Percentiles rank a stretch among this genome's conserved stretches.
These are phyloP conservation scores for Linepithema humile DNA, from an alignment of 1,140 invertebrate genomes.

Conservation along the genomic window DNA sequence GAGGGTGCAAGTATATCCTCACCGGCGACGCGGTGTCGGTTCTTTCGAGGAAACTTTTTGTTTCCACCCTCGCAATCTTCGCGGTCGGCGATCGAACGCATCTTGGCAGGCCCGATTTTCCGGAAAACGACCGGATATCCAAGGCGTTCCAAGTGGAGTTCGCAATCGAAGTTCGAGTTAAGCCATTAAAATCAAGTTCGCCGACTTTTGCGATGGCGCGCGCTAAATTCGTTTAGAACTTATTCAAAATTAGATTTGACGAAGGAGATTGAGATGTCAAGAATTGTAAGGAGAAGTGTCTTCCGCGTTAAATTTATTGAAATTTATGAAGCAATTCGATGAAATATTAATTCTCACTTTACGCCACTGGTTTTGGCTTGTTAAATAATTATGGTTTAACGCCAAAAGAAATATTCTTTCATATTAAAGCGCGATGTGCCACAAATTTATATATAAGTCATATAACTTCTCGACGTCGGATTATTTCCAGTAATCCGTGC, in stretches of 20 bases:
- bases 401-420: neutral
- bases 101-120: constrained; percentile 35
- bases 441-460: neutral
- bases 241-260: constrained; percentile 16
- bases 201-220: neutral
- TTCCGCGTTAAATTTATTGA: neutral
- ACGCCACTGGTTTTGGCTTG: neutral
- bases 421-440: neutral
- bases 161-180: constrained; percentile 40
- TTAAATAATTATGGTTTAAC: neutral
- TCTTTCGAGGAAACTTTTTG: constrained; percentile 37
- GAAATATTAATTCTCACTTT: neutral
- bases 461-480: neutral
- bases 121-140: constrained; percentile 12
- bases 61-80: constrained; percentile 8
- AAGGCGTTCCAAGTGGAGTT: constrained; percentile 3
- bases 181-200: constrained; percentile 32
- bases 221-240: neutral
- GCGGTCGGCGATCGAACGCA: constrained; percentile 1
- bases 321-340: neutral
- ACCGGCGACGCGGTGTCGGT: constrained; percentile 4
- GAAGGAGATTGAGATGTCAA: neutral
- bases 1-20: constrained; percentile 8
- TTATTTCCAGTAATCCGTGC: no score
- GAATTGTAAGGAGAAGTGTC: neutral